These are phyloP conservation scores for Labeo catla DNA, from an alignment of 2,113 vertebrate species.

Conservation along the genomic window DNA sequence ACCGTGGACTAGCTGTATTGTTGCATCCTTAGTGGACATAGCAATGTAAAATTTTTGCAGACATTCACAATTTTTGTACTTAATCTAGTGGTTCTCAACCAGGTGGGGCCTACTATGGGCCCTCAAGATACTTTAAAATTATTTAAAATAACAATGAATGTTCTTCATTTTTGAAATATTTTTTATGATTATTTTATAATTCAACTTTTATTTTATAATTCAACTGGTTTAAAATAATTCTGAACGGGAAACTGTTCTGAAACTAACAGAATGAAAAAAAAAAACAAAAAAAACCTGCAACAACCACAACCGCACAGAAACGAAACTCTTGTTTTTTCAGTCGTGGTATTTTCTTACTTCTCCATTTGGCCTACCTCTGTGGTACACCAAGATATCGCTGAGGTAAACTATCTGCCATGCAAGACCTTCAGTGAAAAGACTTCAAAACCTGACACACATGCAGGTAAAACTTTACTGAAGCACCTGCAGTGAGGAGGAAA, in stretches of 20 bases:
- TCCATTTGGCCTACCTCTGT: constrained; percentile 23
- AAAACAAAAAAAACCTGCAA: background rate
- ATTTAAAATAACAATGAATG: no score
- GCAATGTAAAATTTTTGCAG: no score
- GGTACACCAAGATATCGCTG: constrained; percentile 43
- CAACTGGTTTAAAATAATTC: background rate
- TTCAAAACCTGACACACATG: background rate
- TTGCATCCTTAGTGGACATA: no score
- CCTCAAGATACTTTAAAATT: no score
- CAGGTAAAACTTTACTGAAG: background rate
- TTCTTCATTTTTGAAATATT: no score
- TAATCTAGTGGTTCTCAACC: no score
- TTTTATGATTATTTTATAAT: no score
- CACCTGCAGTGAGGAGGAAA: background rate
- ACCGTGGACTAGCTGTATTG: no score
- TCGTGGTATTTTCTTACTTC: constrained; percentile 43
- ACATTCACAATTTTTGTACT: no score
- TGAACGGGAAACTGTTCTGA: background rate
- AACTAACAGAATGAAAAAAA: background rate
- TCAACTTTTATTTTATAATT: no score
- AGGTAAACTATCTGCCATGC: constrained; percentile 26
- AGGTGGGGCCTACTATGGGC: no score
- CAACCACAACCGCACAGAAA: background rate
- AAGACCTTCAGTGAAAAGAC: background rate
- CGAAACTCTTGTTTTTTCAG: background rate